Base-by-base conservation (phyloP, 1,140 invertebrate genomes). In the Leptestheria dahalacensis region DNA sequence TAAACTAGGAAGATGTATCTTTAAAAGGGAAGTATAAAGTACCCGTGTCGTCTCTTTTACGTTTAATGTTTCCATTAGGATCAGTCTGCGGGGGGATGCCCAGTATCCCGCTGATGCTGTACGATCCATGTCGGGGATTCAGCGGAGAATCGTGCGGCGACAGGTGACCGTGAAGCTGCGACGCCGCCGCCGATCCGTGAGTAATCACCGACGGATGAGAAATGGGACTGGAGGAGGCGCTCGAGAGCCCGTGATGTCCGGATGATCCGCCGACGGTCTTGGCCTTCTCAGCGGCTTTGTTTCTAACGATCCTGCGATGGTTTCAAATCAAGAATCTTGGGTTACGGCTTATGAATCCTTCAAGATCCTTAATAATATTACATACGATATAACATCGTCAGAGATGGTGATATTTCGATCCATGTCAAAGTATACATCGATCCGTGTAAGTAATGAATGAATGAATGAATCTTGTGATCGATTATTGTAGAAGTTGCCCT, bases 71-170 rank as follows among this genome's bases (percentile, higher is more conserved):
- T 60, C 78, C 80, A 66, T 82, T 83, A 49, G 80, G 82, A 70
- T 83, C 82, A 62, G 84, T 82, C 66, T 81, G 82, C 33, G 78
- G 77, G 33, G 33, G 15, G 65, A 94, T 88, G 21, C 91, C 91
- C 23, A 94, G 79, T 70, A 94, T 93, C n/a, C 91, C 91, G 71
- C 91, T 93, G 74, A 94, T 95, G 73, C 88, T 91, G 76, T 95
- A 95, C 59, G 85, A 84, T 64, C 82, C 78, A 1, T 80, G 68
- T n/a, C 71, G 63, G 53, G 72, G 69, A 15, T 41, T 41, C 26
- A 57, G 61, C 21, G 66, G 62, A 48, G 68, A 62, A 28, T 63
- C 61, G 41, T 62, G 61, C 46, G 50, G 51, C 59, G 64, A 61
- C 57, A 64, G 46, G 33, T 41, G 33, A 41, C 15, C 60, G 57